Percentiles rank a stretch among this genome's conserved stretches.
phyloP scores from a whole-genome alignment of 1,140 invertebrate genomes.

The Drosophila busckii region DNA sequence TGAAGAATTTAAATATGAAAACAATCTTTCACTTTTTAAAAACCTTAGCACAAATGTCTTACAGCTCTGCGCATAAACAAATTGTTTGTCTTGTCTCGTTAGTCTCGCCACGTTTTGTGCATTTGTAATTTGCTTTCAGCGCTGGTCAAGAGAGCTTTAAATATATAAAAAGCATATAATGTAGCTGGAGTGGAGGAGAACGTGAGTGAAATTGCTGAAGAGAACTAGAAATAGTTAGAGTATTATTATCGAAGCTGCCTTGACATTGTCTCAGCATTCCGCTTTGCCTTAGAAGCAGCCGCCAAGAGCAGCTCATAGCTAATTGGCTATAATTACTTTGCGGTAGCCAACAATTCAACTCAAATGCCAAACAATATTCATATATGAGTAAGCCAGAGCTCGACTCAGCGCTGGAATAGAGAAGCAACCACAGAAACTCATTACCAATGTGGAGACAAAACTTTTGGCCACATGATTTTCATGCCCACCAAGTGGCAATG shows the following conservation, averaged over 20 bases:
- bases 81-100: slow-evolving; percentile 6
- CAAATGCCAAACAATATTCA: slow-evolving; percentile 29
- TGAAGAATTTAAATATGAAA: no score
- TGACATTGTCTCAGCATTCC: slow-evolving; percentile 37
- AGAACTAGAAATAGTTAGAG: no score
- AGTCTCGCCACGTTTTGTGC: slow-evolving; percentile 42
- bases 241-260: no score
- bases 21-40: no score
- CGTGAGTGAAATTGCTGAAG: slow-evolving; percentile 40
- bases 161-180: slow-evolving; percentile 1
- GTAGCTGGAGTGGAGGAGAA: not conserved
- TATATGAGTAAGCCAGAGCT: slow-evolving; percentile 25
- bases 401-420: slow-evolving; percentile 18
- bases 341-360: slow-evolving; percentile 20
- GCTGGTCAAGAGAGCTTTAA: slow-evolving; percentile 8
- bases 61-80: no score
- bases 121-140: slow-evolving; percentile 58
- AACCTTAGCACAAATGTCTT: no score
- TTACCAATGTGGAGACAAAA: slow-evolving; percentile 64
- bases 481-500: no score
- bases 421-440: slow-evolving; percentile 65
- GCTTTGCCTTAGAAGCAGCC: slow-evolving; percentile 28
- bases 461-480: slow-evolving; percentile 58
- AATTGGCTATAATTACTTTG: slow-evolving; percentile 59
- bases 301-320: slow-evolving; percentile 26